Conservation (phyloP, 2,888 invertebrate species). For the Deilephila porcellus region DNA sequence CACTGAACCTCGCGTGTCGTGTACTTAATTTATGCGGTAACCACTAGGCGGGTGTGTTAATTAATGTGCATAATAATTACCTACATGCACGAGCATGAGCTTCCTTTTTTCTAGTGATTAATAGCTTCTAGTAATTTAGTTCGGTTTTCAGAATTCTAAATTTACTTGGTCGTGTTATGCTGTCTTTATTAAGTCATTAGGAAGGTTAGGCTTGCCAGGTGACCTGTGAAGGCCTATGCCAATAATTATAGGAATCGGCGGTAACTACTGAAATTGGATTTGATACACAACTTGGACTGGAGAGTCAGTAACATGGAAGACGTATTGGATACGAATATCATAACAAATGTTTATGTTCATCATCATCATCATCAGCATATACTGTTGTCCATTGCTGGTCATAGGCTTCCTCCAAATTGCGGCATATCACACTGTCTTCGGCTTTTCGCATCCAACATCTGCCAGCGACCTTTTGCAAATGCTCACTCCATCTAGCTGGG, state of each 20-base stretch:
- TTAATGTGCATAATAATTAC: conserved; percentile 83
- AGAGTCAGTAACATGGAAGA: no score
- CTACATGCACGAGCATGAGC: conserved; percentile 75
- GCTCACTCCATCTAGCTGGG: no score
- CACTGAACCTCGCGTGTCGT: conserved; percentile 60
- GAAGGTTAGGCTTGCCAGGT: neutral
- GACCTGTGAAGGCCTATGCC: neutral
- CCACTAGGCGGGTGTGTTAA: conserved; percentile 63
- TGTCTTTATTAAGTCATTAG: conserved; percentile 21
- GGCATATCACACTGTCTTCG: no score
- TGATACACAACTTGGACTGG: no score
- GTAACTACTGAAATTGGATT: neutral
- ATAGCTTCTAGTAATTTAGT: conserved; percentile 76
- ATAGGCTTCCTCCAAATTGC: no score
- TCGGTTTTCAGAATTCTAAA: conserved; percentile 51
- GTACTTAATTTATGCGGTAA: conserved; percentile 67
- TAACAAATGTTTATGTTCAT: no score
- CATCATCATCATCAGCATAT: no score
- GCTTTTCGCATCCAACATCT: no score
- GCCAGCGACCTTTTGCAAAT: no score
- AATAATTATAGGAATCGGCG: neutral
- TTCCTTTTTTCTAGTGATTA: conserved; percentile 83
- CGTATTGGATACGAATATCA: no score
- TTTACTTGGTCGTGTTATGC: conserved; percentile 31
- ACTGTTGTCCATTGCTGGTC: no score